A percentile compares a stretch with the other conserved stretches of the same genome.
Evolutionary conservation across 2,888 invertebrate genomes (phyloP).

Genomic region (Sinopyrophorus schimmeli): DNA sequence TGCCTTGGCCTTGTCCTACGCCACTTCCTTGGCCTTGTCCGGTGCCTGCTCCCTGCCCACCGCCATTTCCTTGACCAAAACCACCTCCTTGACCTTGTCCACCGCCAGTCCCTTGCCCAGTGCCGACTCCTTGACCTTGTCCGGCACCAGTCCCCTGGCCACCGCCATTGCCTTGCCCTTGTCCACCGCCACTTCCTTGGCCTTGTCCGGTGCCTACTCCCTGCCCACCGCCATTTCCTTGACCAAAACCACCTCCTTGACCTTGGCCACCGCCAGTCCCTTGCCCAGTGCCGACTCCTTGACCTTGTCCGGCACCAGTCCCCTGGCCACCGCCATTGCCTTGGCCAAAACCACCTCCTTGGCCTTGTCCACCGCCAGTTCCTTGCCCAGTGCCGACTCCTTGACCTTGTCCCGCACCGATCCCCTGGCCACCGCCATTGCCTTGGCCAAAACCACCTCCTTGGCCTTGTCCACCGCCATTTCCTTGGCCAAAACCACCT

Average conservation of each 20-base stretch:
- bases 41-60: not conserved
- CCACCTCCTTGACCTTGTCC: not conserved
- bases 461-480: not conserved
- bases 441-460: too few relatives aligned
- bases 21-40: not conserved
- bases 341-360: not conserved
- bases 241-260: conserved; percentile 9
- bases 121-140: not conserved
- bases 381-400: not conserved
- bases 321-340: too few relatives aligned
- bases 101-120: not conserved
- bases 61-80: not conserved
- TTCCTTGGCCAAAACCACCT: not conserved
- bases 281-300: conserved; percentile 8
- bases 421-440: not conserved
- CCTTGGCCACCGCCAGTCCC: not conserved
- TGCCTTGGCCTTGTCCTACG: not conserved
- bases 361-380: not conserved
- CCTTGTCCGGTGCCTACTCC: conserved; percentile 4
- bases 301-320: conserved; percentile 1
- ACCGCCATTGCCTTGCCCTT: not conserved
- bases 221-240: conserved; percentile 7
- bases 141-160: conserved; percentile 3
- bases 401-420: conserved; percentile 5
- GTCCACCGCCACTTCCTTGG: not conserved